These are phyloP conservation scores for Sebastes glaucus DNA, from an alignment of 2,797 vertebrate species.

Conservation along the genomic window DNA sequence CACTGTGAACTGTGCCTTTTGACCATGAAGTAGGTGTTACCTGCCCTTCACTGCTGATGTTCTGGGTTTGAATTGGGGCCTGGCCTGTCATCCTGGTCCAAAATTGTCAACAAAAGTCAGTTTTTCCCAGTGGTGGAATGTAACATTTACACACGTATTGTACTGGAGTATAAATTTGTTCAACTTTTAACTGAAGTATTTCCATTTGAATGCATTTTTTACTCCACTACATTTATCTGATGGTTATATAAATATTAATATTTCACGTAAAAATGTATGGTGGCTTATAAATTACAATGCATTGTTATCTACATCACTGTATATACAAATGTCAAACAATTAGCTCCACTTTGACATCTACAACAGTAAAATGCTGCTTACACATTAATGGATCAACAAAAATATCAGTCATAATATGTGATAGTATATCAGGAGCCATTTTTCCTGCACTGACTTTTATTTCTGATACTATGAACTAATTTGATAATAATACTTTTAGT, in stretches of 20 bases:
- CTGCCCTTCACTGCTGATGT: not conserved
- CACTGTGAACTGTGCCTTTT: not conserved
- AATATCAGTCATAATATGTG: too few species aligned
- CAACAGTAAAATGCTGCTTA: not conserved
- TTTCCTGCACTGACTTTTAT: not conserved
- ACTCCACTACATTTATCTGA: not conserved
- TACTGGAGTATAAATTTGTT: not conserved
- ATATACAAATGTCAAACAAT: not conserved
- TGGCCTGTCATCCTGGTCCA: not conserved
- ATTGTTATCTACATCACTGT: not conserved
- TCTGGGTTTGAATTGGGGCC: not conserved
- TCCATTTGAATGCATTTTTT: not conserved
- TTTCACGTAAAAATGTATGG: not conserved
- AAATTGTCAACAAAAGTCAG: not conserved
- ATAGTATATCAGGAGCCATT: too few species aligned
- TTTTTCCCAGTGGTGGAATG: not conserved
- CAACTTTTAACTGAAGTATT: not conserved
- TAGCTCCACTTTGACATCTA: not conserved
- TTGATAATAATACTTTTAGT: too few species aligned
- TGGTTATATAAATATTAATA: not conserved
- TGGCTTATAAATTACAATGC: not conserved
- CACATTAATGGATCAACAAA: too few species aligned
- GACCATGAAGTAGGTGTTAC: not conserved
- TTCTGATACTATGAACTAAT: not conserved
- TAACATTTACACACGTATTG: not conserved